phyloP scores from a whole-genome alignment of 2,797 vertebrate genomes.

The Limosa lapponica region DNA sequence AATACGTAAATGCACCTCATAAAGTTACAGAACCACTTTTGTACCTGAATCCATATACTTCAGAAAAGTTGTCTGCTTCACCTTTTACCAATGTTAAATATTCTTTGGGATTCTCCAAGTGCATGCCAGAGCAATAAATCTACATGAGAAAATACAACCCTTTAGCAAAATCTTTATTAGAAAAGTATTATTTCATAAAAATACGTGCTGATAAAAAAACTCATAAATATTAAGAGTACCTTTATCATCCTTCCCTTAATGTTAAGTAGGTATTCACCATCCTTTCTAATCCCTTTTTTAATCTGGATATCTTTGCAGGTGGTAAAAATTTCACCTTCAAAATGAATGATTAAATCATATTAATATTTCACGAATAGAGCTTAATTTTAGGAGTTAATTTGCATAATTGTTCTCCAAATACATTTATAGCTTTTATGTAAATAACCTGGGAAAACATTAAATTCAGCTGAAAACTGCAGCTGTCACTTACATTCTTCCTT shows the following conservation, averaged over 20 bases:
- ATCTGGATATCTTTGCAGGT: slow-evolving; percentile 91
- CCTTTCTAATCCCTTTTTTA: slow-evolving; percentile 82
- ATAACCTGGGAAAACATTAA: neutral
- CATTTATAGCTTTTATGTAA: slow-evolving; percentile 9
- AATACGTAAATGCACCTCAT: neutral
- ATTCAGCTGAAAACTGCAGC: neutral
- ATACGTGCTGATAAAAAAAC: neutral
- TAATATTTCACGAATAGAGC: neutral
- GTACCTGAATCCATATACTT: slow-evolving; percentile 93
- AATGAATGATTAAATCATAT: slow-evolving; percentile 31
- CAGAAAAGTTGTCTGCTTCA: slow-evolving; percentile 95
- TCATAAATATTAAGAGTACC: slow-evolving; percentile 78
- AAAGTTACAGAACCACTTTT: neutral
- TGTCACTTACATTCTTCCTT: slow-evolving; percentile 86
- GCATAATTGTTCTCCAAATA: neutral
- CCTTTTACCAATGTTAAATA: slow-evolving; percentile 91
- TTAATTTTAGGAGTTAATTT: neutral
- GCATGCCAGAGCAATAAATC: slow-evolving; percentile 94
- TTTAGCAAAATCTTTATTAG: slow-evolving; percentile 8
- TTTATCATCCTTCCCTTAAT: slow-evolving; percentile 88
- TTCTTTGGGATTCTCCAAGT: slow-evolving; percentile 88
- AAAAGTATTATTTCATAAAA: slow-evolving; percentile 2
- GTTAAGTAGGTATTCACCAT: slow-evolving; percentile 90
- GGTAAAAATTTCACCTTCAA: slow-evolving; percentile 85
- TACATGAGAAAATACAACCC: slow-evolving; percentile 64